Conservation (phyloP, 2,113 vertebrate genomes). For the Genyomyrus donnyi region DNA sequence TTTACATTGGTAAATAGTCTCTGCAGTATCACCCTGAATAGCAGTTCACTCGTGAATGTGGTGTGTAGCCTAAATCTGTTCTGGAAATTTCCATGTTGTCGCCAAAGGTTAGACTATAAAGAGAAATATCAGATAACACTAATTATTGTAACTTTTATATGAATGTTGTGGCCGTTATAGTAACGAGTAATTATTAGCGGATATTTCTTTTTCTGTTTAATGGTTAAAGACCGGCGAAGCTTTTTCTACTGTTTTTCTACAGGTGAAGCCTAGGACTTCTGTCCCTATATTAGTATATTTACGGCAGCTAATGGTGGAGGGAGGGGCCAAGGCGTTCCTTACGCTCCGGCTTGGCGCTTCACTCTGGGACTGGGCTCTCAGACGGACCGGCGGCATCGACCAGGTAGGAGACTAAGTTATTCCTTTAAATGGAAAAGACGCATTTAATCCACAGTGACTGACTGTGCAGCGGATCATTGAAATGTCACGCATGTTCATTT, state of each 20-base stretch:
- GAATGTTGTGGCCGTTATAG: background rate
- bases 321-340: conserved; percentile 35
- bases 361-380: conserved; percentile 51
- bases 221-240: background rate
- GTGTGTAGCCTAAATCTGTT: background rate
- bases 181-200: background rate
- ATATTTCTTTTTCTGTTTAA: background rate
- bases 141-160: background rate
- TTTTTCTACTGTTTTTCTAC: background rate
- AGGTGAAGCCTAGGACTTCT: background rate
- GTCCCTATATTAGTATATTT: conserved; percentile 34
- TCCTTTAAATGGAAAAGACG: background rate
- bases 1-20: background rate
- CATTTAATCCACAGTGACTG: background rate
- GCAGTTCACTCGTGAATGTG: background rate
- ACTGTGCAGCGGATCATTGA: background rate
- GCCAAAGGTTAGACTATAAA: background rate
- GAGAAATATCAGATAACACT: background rate
- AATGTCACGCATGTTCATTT: background rate
- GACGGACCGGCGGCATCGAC: conserved; percentile 50
- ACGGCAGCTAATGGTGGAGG: conserved; percentile 51
- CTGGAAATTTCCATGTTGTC: background rate
- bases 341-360: conserved; percentile 41
- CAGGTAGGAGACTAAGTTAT: conserved; percentile 49
- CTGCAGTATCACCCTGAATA: background rate